Evolutionary conservation across 2,797 vertebrate species (phyloP).

Genomic region (Syncerus caffer): DNA sequence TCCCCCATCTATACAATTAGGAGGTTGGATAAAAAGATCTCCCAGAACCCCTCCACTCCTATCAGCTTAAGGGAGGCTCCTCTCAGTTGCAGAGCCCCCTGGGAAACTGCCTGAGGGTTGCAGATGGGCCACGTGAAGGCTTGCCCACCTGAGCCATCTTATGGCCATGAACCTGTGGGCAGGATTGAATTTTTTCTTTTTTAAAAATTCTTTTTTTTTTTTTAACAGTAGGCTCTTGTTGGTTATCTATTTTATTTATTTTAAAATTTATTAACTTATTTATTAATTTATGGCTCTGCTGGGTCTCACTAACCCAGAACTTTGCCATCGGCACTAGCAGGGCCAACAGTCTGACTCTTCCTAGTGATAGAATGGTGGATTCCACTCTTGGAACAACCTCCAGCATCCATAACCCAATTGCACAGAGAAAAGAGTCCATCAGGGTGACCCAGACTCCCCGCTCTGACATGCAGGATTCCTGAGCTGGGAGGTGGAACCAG

Average conservation of each 20-base stretch:
- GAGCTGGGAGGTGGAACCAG: background rate
- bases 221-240: background rate
- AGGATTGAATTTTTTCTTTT: background rate
- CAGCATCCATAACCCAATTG: background rate
- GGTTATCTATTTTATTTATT: background rate
- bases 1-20: background rate
- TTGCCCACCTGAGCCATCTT: background rate
- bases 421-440: background rate
- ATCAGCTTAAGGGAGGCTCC: background rate
- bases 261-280: background rate
- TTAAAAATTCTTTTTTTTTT: background rate
- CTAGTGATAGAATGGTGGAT: background rate
- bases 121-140: background rate
- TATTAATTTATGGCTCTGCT: background rate
- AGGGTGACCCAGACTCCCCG: background rate
- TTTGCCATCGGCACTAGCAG: background rate
- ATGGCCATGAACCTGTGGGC: background rate
- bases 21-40: background rate
- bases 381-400: background rate
- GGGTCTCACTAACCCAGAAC: background rate
- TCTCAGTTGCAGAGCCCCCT: accelerated
- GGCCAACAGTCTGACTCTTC: background rate
- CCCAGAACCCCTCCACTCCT: background rate
- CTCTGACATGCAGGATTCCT: background rate
- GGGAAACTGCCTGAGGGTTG: background rate